These are phyloP conservation scores for Listronotus bonariensis DNA, from an alignment of 1,140 invertebrate genomes.

Conservation along the genomic window DNA sequence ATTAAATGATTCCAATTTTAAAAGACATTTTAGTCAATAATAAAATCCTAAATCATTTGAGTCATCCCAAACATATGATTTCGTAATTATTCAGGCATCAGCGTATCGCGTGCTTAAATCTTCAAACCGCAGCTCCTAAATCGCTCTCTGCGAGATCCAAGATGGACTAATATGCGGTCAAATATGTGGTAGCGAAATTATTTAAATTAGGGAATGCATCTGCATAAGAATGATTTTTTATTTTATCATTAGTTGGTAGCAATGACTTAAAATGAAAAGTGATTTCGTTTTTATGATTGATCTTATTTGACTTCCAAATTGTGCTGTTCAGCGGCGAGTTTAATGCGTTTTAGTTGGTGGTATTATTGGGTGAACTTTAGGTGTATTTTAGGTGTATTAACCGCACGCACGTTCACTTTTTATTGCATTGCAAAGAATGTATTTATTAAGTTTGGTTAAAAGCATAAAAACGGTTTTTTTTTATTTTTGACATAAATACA, in stretches of 20 bases:
- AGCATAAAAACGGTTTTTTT: no score
- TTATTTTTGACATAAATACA: no score
- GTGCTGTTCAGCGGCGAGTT: not conserved
- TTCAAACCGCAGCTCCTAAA: constrained; percentile 8
- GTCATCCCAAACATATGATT: constrained; percentile 4
- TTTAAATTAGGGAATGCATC: constrained; percentile 16
- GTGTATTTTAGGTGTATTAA: no score
- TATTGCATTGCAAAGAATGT: no score
- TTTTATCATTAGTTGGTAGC: constrained; percentile 18
- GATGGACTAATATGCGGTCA: constrained; percentile 1
- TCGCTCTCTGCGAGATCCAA: constrained; percentile 3
- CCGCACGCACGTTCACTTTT: no score
- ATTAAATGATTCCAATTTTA: no score
- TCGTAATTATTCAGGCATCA: constrained; percentile 12
- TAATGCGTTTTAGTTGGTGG: constrained; percentile 8
- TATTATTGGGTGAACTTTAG: not conserved
- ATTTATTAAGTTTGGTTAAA: no score
- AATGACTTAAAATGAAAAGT: constrained; percentile 19
- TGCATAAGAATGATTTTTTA: constrained; percentile 29
- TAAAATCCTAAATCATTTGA: not conserved
- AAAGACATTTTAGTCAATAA: no score
- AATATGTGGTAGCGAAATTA: constrained; percentile 7
- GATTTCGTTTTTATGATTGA: constrained; percentile 27
- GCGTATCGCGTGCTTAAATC: constrained; percentile 27
- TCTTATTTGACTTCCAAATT: constrained; percentile 17